Evolutionary conservation across 2,113 vertebrate genomes (phyloP).

Genomic region (Piaya cayana): DNA sequence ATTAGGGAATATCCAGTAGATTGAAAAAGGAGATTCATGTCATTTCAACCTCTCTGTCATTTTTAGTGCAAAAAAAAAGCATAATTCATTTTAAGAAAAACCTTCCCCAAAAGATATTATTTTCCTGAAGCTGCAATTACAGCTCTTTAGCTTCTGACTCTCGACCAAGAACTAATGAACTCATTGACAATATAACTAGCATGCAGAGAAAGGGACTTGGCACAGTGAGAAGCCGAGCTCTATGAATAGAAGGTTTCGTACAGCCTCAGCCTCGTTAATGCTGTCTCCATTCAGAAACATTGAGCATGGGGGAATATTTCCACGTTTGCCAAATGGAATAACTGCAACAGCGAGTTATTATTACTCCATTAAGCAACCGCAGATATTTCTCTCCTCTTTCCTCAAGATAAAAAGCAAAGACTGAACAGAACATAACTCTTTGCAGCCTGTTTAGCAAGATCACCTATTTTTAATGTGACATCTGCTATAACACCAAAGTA

Average conservation of each 20-base stretch:
- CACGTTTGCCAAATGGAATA: not conserved
- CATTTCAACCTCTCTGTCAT: not conserved
- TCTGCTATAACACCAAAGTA: not conserved
- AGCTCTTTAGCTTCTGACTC: not conserved
- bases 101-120: not conserved
- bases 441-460: not conserved
- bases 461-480: not conserved
- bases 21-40: not conserved
- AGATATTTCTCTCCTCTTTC: not conserved
- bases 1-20: slow-evolving; percentile 9
- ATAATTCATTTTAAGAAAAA: not conserved
- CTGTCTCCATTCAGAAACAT: not conserved
- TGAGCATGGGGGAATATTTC: not conserved
- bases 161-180: not conserved
- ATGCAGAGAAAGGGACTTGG: not conserved
- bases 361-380: not conserved
- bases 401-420: not conserved
- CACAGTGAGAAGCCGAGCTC: not conserved
- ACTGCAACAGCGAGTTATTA: not conserved
- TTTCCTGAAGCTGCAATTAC: not conserved
- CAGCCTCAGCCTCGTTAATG: not conserved
- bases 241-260: not conserved
- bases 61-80: not conserved
- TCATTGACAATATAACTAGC: not conserved
- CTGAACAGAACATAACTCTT: not conserved